These are phyloP conservation scores for Arizona elegans DNA, from an alignment of 2,113 vertebrate genomes.

Conservation along the genomic window DNA sequence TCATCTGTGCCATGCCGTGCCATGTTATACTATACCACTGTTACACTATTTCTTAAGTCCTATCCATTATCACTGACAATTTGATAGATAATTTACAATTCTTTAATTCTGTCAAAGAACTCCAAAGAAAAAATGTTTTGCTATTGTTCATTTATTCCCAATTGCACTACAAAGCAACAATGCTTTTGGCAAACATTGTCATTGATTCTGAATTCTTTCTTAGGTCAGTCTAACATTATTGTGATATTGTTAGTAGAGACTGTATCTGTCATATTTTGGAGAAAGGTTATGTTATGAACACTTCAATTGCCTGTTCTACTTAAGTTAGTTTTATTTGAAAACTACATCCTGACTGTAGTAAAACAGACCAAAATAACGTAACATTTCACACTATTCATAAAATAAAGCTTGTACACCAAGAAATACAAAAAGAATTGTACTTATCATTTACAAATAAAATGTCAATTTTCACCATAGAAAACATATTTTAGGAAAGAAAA, in stretches of 20 bases:
- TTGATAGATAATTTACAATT: not conserved
- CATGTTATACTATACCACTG: not conserved
- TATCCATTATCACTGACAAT: not conserved
- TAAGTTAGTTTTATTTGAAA: conserved; percentile 19
- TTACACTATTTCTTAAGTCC: not conserved
- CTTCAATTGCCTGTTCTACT: no score
- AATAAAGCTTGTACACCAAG: not conserved
- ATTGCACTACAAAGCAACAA: conserved; percentile 3
- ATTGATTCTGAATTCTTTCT: conserved; percentile 45
- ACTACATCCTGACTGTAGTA: conserved; percentile 5
- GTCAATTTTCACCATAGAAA: not conserved
- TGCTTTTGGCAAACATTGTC: conserved; percentile 5
- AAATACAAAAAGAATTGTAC: not conserved
- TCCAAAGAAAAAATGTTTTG: not conserved
- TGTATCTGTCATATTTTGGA: conserved; percentile 45
- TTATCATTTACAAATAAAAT: not conserved
- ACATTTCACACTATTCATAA: conserved; percentile 21
- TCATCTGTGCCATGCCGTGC: not conserved
- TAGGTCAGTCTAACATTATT: conserved; percentile 50
- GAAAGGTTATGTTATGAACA: conserved; percentile 15
- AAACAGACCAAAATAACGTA: conserved; percentile 20
- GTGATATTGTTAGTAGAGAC: conserved; percentile 45
- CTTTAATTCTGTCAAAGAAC: no score
- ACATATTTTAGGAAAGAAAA: not conserved
- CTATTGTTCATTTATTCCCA: not conserved